Percentiles rank a stretch among this genome's conserved stretches.
Evolutionary conservation across 2,888 invertebrate genomes (phyloP).

Genomic region (Cryptus armator): DNA sequence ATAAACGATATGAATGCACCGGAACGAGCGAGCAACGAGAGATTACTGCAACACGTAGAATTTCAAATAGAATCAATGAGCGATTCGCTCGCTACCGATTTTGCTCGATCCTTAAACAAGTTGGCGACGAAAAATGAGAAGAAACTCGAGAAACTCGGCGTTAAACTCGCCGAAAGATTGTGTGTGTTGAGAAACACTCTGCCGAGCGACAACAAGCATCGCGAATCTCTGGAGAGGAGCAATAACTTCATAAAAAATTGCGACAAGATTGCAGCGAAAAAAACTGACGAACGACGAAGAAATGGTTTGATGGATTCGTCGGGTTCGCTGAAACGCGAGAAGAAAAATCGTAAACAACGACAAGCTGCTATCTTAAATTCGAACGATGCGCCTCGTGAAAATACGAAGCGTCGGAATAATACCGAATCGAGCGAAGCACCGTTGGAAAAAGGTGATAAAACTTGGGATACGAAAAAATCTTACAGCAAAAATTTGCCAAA

Average conservation of each 20-base stretch:
- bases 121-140: constrained; percentile 39
- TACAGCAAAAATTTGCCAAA: constrained; percentile 1
- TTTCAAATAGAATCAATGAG: constrained; percentile 41
- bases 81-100: constrained; percentile 46
- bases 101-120: constrained; percentile 45
- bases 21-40: constrained; percentile 25
- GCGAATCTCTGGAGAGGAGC: constrained; percentile 36
- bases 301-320: background rate
- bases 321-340: background rate
- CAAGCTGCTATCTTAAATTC: background rate
- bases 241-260: constrained; percentile 37
- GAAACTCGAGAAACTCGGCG: constrained; percentile 50
- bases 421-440: constrained; percentile 3
- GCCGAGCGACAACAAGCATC: constrained; percentile 43
- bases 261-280: constrained; percentile 15
- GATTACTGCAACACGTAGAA: constrained; percentile 49
- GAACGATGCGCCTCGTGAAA: background rate
- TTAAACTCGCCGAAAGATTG: constrained; percentile 45
- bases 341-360: background rate
- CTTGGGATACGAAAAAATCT: constrained; percentile 35
- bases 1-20: constrained; percentile 38
- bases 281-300: background rate
- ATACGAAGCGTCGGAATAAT: constrained; percentile 4
- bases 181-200: constrained; percentile 58
- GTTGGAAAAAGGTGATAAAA: background rate